These are phyloP conservation scores for Brachirus orientalis DNA, from an alignment of 2,113 vertebrate genomes.

Conservation along the genomic window DNA sequence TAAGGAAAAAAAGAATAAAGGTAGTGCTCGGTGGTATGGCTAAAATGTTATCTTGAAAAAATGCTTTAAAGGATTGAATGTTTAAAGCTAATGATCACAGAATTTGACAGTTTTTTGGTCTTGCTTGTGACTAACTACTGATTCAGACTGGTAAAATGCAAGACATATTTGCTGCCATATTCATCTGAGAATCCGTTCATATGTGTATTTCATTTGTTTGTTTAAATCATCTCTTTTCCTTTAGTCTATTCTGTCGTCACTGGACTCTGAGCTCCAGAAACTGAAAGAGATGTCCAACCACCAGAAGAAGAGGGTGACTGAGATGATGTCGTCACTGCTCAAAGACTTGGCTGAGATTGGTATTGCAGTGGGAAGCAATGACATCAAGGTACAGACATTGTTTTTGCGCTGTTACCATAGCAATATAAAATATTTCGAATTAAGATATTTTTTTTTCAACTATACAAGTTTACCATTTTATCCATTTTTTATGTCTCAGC, in stretches of 20 bases:
- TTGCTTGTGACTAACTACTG: too few relatives aligned
- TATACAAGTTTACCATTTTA: not conserved
- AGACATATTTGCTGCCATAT: too few relatives aligned
- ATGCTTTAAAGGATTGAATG: too few relatives aligned
- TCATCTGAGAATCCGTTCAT: not conserved
- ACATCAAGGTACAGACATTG: conserved; percentile 88
- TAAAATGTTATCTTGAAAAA: too few relatives aligned
- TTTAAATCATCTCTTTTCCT: not conserved
- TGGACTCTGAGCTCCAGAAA: conserved; percentile 97
- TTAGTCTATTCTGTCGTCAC: conserved; percentile 89
- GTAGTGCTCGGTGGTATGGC: too few relatives aligned
- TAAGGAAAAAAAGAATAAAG: too few relatives aligned
- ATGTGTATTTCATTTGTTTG: not conserved
- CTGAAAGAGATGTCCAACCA: conserved; percentile 99
- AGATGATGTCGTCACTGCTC: conserved; percentile 98
- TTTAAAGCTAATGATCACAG: too few relatives aligned
- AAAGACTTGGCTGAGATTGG: conserved; percentile 97
- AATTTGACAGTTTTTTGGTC: too few relatives aligned
- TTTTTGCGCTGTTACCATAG: not conserved
- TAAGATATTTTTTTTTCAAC: too few relatives aligned
- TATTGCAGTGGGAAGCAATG: conserved; percentile 96
- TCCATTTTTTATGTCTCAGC: not conserved
- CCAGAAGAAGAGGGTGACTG: conserved; percentile 95
- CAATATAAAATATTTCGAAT: too few relatives aligned
- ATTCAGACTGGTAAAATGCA: too few relatives aligned